These are phyloP conservation scores for Paralvinella palmiformis DNA, from an alignment of 1,140 invertebrate species.

Conservation along the genomic window DNA sequence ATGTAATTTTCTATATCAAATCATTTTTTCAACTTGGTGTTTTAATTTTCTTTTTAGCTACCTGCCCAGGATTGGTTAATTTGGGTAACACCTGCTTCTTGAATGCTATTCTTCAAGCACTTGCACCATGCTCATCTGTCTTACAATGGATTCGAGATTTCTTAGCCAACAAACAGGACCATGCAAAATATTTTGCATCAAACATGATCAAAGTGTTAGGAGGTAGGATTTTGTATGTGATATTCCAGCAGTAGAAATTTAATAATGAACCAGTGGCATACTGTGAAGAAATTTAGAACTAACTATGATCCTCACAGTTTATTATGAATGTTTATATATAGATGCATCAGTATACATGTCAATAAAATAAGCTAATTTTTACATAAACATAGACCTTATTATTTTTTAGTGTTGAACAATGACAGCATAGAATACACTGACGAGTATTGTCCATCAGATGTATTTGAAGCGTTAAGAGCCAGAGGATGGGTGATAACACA, in stretches of 20 bases:
- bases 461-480: constrained; percentile 67
- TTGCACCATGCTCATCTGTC: constrained; percentile 76
- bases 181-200: constrained; percentile 1
- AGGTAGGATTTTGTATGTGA: constrained; percentile 41
- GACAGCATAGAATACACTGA: constrained; percentile 27
- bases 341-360: neutral
- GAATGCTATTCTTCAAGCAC: constrained; percentile 91
- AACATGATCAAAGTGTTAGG: constrained; percentile 39
- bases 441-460: constrained; percentile 60
- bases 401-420: constrained; percentile 44
- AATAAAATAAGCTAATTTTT: neutral
- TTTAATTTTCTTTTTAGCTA: constrained; percentile 28
- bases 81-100: constrained; percentile 96
- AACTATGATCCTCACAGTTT: too few relatives aligned
- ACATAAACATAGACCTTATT: neutral
- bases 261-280: neutral
- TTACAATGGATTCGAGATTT: constrained; percentile 65
- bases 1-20: too few relatives aligned
- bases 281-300: neutral
- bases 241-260: neutral
- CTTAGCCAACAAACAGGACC: neutral
- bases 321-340: constrained; percentile 3
- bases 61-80: constrained; percentile 80
- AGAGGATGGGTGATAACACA: constrained; percentile 77
- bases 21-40: too few relatives aligned